Conservation (phyloP, 2,113 vertebrate species). For the Gorsachius goisagi region DNA sequence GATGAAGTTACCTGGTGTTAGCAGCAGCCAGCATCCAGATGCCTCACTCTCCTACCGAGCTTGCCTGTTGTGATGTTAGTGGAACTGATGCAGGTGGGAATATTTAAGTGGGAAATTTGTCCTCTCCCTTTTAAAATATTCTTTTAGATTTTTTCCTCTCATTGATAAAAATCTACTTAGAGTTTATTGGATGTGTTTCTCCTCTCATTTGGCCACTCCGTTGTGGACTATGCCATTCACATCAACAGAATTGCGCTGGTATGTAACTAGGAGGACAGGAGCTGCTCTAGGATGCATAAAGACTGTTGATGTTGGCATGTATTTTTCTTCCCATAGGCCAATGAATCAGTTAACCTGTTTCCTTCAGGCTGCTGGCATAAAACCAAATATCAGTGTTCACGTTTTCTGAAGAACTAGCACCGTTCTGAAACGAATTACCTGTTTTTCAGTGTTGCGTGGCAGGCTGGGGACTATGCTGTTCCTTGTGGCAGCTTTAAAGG, state of each 20-base stretch:
- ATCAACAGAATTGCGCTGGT: neutral
- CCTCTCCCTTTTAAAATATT: neutral
- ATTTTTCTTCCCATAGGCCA: neutral
- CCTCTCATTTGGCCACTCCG: neutral
- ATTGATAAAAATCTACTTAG: neutral
- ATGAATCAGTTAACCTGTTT: neutral
- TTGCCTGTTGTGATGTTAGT: neutral
- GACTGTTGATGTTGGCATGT: neutral
- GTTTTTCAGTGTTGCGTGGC: neutral
- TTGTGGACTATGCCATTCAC: neutral
- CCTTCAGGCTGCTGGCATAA: neutral
- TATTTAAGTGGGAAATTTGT: neutral
- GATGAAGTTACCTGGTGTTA: neutral
- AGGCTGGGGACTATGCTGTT: neutral
- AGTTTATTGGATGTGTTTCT: neutral
- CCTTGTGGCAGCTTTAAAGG: neutral
- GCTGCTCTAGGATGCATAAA: neutral
- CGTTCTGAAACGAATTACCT: neutral
- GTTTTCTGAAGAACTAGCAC: neutral
- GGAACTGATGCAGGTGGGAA: neutral
- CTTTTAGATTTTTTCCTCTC: neutral
- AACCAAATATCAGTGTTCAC: neutral
- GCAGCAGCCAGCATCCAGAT: neutral
- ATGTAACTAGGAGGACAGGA: neutral
- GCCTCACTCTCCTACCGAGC: neutral